phyloP scores from a whole-genome alignment of 1,140 invertebrate species.

The Vanessa tameamea region DNA sequence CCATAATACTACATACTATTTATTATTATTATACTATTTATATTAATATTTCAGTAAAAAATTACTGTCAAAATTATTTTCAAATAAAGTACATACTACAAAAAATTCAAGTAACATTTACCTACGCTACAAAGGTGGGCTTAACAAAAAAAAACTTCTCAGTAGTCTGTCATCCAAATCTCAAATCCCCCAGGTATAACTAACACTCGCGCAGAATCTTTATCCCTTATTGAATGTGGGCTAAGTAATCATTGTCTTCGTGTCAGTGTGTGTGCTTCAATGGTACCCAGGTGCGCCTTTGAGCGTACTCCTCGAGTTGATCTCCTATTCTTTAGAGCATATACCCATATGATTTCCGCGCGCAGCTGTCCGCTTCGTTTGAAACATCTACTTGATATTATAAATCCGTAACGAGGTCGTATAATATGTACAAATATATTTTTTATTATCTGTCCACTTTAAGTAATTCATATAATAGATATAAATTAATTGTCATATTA shows the following conservation, averaged over 20 bases:
- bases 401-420: not conserved
- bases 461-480: too few relatives aligned
- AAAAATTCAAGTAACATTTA: too few relatives aligned
- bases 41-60: too few relatives aligned
- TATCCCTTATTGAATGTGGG: constrained; percentile 17
- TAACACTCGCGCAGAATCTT: constrained; percentile 15
- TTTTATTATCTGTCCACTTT: too few relatives aligned
- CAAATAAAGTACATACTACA: too few relatives aligned
- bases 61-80: too few relatives aligned
- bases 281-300: constrained; percentile 32
- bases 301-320: constrained; percentile 9
- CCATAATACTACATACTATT: too few relatives aligned
- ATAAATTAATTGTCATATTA: too few relatives aligned
- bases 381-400: constrained; percentile 9
- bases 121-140: too few relatives aligned
- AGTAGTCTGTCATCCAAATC: constrained; percentile 9
- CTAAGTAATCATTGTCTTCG: constrained; percentile 24
- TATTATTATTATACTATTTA: too few relatives aligned
- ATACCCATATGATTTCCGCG: constrained; percentile 19
- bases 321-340: constrained; percentile 20
- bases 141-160: constrained; percentile 3
- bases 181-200: constrained; percentile 22
- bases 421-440: too few relatives aligned
- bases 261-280: constrained; percentile 8
- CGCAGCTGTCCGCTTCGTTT: constrained; percentile 8